Evolutionary conservation across 2,113 vertebrate genomes (phyloP).

Genomic region (Notarius lentiginosus): DNA sequence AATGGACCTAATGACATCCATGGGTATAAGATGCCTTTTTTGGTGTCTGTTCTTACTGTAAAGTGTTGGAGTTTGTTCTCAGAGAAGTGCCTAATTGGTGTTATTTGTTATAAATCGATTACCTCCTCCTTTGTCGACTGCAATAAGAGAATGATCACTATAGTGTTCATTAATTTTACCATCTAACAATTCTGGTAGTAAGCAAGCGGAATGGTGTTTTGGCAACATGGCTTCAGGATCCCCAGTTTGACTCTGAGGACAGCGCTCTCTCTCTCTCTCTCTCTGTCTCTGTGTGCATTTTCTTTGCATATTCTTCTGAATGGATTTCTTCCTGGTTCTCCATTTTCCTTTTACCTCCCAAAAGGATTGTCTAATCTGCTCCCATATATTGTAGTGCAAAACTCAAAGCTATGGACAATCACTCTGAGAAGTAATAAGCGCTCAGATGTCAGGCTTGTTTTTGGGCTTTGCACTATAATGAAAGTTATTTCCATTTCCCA

Average conservation of each 20-base stretch:
- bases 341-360: background rate
- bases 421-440: no score
- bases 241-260: background rate
- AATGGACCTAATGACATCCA: no score
- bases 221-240: background rate
- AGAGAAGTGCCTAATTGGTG: slow-evolving; percentile 33
- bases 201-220: background rate
- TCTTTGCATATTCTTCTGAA: background rate
- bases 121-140: background rate
- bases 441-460: no score
- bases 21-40: background rate
- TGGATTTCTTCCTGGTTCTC: background rate
- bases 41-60: background rate
- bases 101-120: slow-evolving; percentile 42
- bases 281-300: background rate
- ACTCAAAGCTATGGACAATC: no score
- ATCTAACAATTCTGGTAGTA: background rate
- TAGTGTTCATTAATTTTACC: no score
- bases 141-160: background rate
- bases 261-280: no score
- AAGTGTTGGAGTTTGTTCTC: background rate
- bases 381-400: background rate
- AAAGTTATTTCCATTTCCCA: no score
- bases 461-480: no score
- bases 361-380: background rate